These are phyloP conservation scores for Eciton burchellii DNA, from an alignment of 1,140 invertebrate genomes.

Conservation along the genomic window DNA sequence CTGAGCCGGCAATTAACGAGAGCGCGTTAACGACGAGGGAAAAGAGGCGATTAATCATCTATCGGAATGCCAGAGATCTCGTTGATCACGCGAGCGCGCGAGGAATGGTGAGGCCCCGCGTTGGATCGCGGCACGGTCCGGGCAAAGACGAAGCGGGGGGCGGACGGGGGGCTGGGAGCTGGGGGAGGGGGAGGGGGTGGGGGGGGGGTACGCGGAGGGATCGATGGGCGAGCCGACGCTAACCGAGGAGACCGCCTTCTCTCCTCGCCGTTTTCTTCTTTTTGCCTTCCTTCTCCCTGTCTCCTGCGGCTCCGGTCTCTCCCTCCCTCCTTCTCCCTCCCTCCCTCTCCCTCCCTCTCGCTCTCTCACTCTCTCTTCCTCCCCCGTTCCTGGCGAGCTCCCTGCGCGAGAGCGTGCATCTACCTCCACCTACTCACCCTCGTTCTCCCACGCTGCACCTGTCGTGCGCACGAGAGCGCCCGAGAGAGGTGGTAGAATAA, in stretches of 20 bases:
- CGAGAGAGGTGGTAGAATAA: constrained; percentile 71
- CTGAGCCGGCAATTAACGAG: no score
- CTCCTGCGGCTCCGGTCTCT: constrained; percentile 43
- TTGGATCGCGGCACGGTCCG: constrained; percentile 9
- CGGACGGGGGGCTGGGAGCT: no score
- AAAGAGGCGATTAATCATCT: no score
- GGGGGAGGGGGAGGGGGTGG: constrained; percentile 36
- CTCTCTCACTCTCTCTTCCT: constrained; percentile 19
- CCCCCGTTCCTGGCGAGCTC: constrained; percentile 64
- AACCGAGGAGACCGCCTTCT: constrained; percentile 83
- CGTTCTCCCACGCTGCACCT: constrained; percentile 84
- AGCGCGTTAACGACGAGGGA: no score
- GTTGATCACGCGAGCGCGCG: constrained; percentile 60
- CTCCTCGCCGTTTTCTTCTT: constrained; percentile 52
- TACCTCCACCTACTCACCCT: constrained; percentile 57
- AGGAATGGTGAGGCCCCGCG: no score
- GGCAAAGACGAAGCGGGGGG: no score
- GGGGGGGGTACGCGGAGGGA: constrained; percentile 68
- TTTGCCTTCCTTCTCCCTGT: constrained; percentile 40
- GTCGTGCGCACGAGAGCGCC: constrained; percentile 76
- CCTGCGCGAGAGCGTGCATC: constrained; percentile 32
- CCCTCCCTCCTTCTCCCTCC: constrained; percentile 15
- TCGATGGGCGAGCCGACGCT: constrained; percentile 82
- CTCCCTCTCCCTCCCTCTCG: constrained; percentile 29
- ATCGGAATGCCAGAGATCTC: constrained; percentile 19